Percentiles rank a stretch among this genome's conserved stretches.
phyloP scores from a whole-genome alignment of 2,113 vertebrate species.

The Opisthocomus hoazin region DNA sequence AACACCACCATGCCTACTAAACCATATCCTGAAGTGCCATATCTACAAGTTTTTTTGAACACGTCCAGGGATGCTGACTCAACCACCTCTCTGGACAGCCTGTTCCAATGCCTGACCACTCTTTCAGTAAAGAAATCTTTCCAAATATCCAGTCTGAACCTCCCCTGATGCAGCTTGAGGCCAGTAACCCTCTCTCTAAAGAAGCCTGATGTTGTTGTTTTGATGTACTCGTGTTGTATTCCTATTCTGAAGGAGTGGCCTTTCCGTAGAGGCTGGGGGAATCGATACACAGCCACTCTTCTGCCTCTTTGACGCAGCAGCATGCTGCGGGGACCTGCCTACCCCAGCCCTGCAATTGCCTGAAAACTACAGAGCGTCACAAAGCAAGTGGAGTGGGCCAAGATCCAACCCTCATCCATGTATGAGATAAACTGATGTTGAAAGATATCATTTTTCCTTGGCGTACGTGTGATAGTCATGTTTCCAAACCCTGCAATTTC shows the following conservation, averaged over 20 bases:
- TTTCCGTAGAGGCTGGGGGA: background rate
- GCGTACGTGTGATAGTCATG: background rate
- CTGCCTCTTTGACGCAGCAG: background rate
- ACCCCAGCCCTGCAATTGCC: background rate
- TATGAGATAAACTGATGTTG: background rate
- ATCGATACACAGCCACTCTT: background rate
- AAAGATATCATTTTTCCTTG: background rate
- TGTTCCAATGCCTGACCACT: no score
- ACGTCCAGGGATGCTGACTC: no score
- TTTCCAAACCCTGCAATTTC: slow-evolving; percentile 48
- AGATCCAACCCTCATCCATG: background rate
- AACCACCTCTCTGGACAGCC: no score
- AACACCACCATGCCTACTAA: no score
- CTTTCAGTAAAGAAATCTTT: no score
- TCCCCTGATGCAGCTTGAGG: no score
- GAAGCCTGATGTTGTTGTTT: background rate
- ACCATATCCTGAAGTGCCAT: no score
- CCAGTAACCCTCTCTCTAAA: no score
- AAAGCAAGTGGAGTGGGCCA: background rate
- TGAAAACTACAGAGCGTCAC: background rate
- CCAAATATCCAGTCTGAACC: no score
- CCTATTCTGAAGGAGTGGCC: background rate
- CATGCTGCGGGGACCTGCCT: background rate
- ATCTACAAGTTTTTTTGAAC: no score
- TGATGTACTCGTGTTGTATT: background rate